Evolutionary conservation across 2,888 invertebrate species (phyloP).

Genomic region (Latrodectus hesperus): DNA sequence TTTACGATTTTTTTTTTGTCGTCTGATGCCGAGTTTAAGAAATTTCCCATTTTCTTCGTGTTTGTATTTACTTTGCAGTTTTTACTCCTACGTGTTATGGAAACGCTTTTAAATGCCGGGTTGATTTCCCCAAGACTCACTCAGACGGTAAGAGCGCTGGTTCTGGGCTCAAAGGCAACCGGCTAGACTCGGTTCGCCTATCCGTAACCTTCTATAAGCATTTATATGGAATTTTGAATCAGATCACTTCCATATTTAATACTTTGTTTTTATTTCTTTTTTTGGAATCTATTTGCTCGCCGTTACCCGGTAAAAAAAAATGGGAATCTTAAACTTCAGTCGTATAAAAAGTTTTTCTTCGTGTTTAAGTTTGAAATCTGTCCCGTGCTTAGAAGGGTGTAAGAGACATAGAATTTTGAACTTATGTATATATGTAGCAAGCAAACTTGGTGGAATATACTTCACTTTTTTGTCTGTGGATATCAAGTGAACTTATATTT

Average conservation of each 20-base stretch:
- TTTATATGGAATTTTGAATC: conserved; percentile 46
- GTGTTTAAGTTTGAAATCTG: background rate
- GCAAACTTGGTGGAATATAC: background rate
- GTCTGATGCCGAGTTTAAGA: conserved; percentile 41
- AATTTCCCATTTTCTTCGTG: conserved; percentile 30
- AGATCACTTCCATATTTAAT: conserved; percentile 60
- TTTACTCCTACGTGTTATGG: conserved; percentile 26
- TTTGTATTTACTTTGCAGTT: conserved; percentile 57
- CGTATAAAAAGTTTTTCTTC: background rate
- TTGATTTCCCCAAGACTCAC: conserved; percentile 55
- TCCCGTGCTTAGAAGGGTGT: background rate
- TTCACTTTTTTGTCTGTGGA: background rate
- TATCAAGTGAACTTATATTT: background rate
- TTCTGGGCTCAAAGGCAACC: conserved; percentile 6
- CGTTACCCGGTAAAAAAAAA: conserved; percentile 6
- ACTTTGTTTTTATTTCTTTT: conserved; percentile 27
- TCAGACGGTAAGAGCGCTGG: conserved; percentile 25
- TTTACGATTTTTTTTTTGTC: conserved; percentile 44
- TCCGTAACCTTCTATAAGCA: conserved; percentile 4
- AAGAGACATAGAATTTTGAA: background rate
- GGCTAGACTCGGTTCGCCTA: conserved; percentile 9
- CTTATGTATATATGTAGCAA: conserved; percentile 3
- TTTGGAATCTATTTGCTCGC: conserved; percentile 10
- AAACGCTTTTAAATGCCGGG: conserved; percentile 60
- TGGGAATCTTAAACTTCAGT: background rate